A percentile compares a stretch with the other conserved stretches of the same genome.
Evolutionary conservation across 1,140 invertebrate species (phyloP).

Genomic region (Bombus confusus): DNA sequence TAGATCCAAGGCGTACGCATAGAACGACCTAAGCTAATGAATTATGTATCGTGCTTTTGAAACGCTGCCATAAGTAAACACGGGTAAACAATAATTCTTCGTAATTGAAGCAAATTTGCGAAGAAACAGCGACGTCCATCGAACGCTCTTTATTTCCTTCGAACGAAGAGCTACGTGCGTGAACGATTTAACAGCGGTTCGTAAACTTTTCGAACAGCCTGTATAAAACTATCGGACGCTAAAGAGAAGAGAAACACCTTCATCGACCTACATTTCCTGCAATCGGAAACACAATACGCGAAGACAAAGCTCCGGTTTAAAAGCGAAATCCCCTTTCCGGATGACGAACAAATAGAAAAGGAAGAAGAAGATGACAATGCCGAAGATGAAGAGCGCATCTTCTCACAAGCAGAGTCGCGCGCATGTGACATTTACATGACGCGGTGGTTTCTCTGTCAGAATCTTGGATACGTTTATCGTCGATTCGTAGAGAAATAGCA

Average conservation of each 20-base stretch:
- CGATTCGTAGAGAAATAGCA: background rate
- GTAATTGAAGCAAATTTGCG: too few relatives aligned
- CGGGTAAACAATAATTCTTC: background rate
- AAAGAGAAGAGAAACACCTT: background rate
- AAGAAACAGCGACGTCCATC: background rate
- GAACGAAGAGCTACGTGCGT: background rate
- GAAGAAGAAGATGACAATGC: background rate
- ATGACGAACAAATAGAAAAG: background rate
- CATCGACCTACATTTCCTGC: slow-evolving; percentile 3
- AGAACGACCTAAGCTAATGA: background rate
- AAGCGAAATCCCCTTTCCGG: background rate
- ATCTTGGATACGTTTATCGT: too few relatives aligned
- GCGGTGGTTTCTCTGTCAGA: background rate
- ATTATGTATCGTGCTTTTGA: background rate
- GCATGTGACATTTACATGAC: background rate
- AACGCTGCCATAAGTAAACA: background rate
- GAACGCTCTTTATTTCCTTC: background rate
- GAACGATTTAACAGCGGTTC: background rate
- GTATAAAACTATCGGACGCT: background rate
- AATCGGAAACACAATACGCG: background rate
- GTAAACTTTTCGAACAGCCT: background rate
- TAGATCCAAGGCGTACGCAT: background rate
- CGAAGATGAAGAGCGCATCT: background rate
- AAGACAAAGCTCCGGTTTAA: background rate
- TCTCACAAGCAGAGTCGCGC: background rate